These are phyloP conservation scores for Cosmorhoe ocellata DNA, from an alignment of 2,888 invertebrate genomes.

Conservation along the genomic window DNA sequence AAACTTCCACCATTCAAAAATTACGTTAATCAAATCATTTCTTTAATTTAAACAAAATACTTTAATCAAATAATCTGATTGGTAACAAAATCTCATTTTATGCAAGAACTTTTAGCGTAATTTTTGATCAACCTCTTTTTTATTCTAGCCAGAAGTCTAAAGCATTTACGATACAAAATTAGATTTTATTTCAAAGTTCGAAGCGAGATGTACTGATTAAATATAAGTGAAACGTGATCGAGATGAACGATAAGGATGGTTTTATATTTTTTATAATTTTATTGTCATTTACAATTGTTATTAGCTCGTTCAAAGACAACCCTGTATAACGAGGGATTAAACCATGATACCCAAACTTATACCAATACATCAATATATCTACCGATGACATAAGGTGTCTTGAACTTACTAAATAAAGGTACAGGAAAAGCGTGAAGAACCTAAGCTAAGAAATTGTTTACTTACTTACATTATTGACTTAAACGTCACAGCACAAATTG, in stretches of 20 bases:
- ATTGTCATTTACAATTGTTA: slow-evolving; percentile 63
- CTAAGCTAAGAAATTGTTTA: slow-evolving; percentile 53
- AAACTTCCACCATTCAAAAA: slow-evolving; percentile 8
- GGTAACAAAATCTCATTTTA: not conserved
- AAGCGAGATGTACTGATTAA: slow-evolving; percentile 55
- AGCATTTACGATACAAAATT: slow-evolving; percentile 53
- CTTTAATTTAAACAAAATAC: not conserved
- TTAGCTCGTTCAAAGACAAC: slow-evolving; percentile 37
- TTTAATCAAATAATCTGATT: not conserved
- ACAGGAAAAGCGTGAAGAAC: slow-evolving; percentile 56
- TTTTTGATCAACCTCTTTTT: slow-evolving; percentile 34
- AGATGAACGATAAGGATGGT: slow-evolving; percentile 38
- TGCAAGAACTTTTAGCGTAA: slow-evolving; percentile 34
- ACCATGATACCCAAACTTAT: not conserved
- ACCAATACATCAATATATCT: too few relatives aligned
- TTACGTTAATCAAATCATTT: slow-evolving; percentile 4
- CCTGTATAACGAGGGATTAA: not conserved
- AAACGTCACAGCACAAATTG: slow-evolving; percentile 78
- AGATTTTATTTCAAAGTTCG: slow-evolving; percentile 49
- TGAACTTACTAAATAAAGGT: not conserved
- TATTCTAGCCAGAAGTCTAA: slow-evolving; percentile 52
- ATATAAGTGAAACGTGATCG: slow-evolving; percentile 54
- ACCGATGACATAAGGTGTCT: not conserved
- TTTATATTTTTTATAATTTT: slow-evolving; percentile 41
- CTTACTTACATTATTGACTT: slow-evolving; percentile 75